A percentile compares a stretch with the other conserved stretches of the same genome.
These are phyloP conservation scores for Cuculus canorus DNA, from an alignment of 2,797 vertebrate species.

Conservation along the genomic window DNA sequence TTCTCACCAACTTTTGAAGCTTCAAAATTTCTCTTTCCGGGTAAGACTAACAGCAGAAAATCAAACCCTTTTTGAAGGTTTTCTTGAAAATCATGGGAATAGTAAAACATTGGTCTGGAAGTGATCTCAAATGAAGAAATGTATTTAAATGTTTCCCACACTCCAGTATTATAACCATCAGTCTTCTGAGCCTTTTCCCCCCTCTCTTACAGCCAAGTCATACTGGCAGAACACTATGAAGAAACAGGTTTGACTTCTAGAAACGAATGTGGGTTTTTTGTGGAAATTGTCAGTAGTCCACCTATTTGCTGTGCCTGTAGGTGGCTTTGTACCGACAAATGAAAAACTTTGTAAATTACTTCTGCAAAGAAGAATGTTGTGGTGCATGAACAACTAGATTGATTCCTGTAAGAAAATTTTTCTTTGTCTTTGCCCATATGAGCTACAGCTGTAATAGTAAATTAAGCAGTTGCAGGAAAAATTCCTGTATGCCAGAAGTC, in stretches of 20 bases:
- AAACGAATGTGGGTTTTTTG: not conserved
- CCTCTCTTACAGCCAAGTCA: not conserved
- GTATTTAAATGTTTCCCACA: not conserved
- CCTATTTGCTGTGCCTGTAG: not conserved
- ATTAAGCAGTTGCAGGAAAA: not conserved
- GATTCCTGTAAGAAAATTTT: not conserved
- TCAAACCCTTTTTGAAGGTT: not conserved
- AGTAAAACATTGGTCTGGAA: not conserved
- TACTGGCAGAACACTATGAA: not conserved
- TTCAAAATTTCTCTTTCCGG: not conserved
- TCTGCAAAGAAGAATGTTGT: not conserved
- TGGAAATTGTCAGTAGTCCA: not conserved
- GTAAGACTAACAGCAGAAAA: not conserved
- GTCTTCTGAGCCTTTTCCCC: not conserved
- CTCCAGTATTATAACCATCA: not conserved
- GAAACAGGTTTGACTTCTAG: conserved; percentile 4
- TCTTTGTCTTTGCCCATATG: not conserved
- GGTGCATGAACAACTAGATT: not conserved
- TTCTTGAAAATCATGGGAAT: not conserved
- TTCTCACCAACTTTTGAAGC: not conserved
- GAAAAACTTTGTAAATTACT: not conserved
- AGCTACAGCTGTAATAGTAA: not conserved
- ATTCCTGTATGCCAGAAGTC: not conserved
- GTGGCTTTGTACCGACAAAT: not conserved
- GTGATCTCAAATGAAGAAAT: not conserved